Evolutionary conservation across 2,797 vertebrate genomes (phyloP).

Genomic region (Sylvia borin): DNA sequence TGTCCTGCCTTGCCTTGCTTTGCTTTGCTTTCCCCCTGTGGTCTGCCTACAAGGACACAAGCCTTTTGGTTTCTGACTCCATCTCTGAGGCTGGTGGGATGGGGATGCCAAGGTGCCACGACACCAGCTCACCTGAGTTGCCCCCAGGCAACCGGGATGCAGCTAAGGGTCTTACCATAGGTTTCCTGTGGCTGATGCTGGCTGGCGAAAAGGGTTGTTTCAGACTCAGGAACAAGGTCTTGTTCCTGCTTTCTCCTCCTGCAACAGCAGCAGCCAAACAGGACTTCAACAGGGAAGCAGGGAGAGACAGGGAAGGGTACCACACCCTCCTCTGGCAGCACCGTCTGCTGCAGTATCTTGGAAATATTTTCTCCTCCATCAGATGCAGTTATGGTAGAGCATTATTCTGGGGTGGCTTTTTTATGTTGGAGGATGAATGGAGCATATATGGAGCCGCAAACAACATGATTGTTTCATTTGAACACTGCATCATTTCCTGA

Average conservation of each 20-base stretch:
- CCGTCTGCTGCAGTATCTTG: background rate
- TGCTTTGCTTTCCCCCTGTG: background rate
- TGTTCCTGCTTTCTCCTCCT: background rate
- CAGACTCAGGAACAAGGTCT: background rate
- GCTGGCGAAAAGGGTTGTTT: background rate
- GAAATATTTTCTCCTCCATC: background rate
- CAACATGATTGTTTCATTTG: background rate
- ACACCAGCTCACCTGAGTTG: fast-evolving
- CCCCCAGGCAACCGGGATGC: background rate
- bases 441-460: background rate
- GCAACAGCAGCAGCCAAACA: background rate
- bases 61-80: background rate
- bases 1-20: background rate
- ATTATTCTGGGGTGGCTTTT: background rate
- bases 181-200: background rate
- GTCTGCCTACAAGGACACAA: background rate
- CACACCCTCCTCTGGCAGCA: background rate
- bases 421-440: background rate
- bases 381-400: background rate
- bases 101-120: background rate
- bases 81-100: fast-evolving
- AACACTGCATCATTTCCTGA: slow-evolving; percentile 7
- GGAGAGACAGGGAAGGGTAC: background rate
- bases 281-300: background rate
- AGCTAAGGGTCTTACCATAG: background rate